Conservation (phyloP, 2,113 vertebrate genomes). For the Paradoxurus hermaphroditus region DNA sequence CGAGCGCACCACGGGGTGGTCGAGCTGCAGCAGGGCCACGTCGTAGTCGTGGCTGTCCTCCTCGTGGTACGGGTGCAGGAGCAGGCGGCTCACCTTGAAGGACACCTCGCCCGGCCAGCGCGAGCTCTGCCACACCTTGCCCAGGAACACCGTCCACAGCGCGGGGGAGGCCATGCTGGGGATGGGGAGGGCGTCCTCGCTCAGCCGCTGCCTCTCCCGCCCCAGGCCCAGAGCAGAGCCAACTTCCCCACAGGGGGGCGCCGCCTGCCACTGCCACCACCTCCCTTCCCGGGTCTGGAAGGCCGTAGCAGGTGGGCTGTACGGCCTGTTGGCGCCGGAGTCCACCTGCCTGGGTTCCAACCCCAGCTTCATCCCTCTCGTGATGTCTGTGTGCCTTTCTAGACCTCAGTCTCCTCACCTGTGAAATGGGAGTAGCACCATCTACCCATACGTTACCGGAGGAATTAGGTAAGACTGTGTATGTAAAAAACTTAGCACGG, state of each 20-base stretch:
- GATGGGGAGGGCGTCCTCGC: fast-evolving
- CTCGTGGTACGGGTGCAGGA: slow-evolving; percentile 92
- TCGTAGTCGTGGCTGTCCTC: slow-evolving; percentile 93
- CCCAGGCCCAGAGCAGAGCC: neutral
- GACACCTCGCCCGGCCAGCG: slow-evolving; percentile 88
- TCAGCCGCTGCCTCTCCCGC: neutral
- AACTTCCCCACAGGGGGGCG: fast-evolving
- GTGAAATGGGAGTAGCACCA: neutral
- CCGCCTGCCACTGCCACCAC: fast-evolving
- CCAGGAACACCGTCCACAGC: slow-evolving; percentile 92
- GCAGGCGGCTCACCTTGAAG: slow-evolving; percentile 87
- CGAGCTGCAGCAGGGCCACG: slow-evolving; percentile 91
- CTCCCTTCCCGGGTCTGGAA: fast-evolving
- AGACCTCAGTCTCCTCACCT: neutral
- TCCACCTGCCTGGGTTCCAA: neutral
- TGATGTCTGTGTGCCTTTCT: neutral
- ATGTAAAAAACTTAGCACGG: neutral
- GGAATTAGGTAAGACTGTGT: neutral
- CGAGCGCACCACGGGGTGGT: slow-evolving; percentile 84
- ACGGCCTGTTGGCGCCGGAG: neutral
- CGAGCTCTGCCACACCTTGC: slow-evolving; percentile 86
- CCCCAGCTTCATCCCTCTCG: neutral
- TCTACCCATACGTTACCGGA: neutral
- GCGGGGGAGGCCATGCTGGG: slow-evolving; percentile 86
- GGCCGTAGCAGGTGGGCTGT: no score